Conservation (phyloP, 92 coral and sea anemone genomes). For the Zoanthus gigantus region DNA sequence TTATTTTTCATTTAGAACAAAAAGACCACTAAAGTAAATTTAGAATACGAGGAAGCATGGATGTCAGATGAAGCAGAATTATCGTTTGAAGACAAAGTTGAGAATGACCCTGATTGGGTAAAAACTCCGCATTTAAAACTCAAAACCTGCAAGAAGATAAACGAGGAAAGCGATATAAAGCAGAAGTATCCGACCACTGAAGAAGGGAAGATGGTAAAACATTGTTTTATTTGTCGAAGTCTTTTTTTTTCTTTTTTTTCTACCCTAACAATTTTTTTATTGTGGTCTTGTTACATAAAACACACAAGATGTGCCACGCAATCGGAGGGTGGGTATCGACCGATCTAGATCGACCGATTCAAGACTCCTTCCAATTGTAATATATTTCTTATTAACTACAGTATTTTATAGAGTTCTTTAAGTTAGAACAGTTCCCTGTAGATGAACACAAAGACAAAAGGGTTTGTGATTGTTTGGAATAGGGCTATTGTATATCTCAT, state of each 20-base stretch:
- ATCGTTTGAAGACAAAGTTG: background rate
- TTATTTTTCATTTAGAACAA: background rate
- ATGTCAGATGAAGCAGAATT: conserved; percentile 10
- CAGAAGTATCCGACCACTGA: background rate
- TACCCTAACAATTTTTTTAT: background rate
- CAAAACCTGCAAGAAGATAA: background rate
- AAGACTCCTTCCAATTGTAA: too few species aligned
- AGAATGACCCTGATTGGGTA: conserved; percentile 71
- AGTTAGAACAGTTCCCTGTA: too few species aligned
- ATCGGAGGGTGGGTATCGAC: too few species aligned
- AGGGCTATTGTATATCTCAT: too few species aligned
- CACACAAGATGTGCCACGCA: too few species aligned
- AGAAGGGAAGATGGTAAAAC: background rate
- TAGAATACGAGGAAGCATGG: background rate
- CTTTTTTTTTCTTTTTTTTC: background rate
- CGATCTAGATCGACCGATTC: too few species aligned
- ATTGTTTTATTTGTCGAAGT: background rate
- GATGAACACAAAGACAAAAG: too few species aligned
- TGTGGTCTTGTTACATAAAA: too few species aligned
- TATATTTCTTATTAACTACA: too few species aligned
- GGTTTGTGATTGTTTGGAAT: too few species aligned
- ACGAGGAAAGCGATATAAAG: background rate
- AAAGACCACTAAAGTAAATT: background rate
- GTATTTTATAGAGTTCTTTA: too few species aligned
- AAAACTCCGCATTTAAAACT: conserved; percentile 45